A percentile compares a stretch with the other conserved stretches of the same genome.
These are phyloP conservation scores for Drosophila subsilvestris DNA, from an alignment of 2,888 invertebrate species.

Conservation along the genomic window DNA sequence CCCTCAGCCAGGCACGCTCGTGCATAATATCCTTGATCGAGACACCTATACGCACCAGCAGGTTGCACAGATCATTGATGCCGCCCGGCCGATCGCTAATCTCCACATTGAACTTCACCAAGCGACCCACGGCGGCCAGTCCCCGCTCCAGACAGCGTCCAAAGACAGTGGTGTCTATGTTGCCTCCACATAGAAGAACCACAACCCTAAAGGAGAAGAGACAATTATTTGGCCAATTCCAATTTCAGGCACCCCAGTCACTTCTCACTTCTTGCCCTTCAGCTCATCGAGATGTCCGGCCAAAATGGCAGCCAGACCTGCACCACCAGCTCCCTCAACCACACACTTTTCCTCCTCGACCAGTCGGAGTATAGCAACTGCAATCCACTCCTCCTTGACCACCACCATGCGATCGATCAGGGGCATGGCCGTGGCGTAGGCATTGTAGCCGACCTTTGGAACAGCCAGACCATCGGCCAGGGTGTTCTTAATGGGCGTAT, in stretches of 20 bases:
- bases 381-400: constrained; percentile 93
- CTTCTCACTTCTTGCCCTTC: constrained; percentile 89
- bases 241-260: neutral
- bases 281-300: constrained; percentile 92
- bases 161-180: constrained; percentile 95
- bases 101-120: constrained; percentile 90
- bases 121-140: constrained; percentile 92
- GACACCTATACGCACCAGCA: constrained; percentile 91
- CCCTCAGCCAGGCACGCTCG: constrained; percentile 97
- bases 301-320: constrained; percentile 93
- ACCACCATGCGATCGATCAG: constrained; percentile 92
- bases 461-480: constrained; percentile 96
- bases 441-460: constrained; percentile 93
- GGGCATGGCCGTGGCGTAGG: constrained; percentile 89
- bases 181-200: constrained; percentile 93
- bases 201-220: constrained; percentile 87
- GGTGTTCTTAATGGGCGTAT: constrained; percentile 89
- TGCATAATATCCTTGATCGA: constrained; percentile 98
- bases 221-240: neutral
- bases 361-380: constrained; percentile 90
- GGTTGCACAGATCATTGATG: constrained; percentile 92
- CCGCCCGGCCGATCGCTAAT: constrained; percentile 94
- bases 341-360: constrained; percentile 95
- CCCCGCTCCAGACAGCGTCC: constrained; percentile 95
- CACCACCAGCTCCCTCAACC: constrained; percentile 95